Evolutionary conservation across 2,888 invertebrate species (phyloP).

Genomic region (Drosophila silvestris): DNA sequence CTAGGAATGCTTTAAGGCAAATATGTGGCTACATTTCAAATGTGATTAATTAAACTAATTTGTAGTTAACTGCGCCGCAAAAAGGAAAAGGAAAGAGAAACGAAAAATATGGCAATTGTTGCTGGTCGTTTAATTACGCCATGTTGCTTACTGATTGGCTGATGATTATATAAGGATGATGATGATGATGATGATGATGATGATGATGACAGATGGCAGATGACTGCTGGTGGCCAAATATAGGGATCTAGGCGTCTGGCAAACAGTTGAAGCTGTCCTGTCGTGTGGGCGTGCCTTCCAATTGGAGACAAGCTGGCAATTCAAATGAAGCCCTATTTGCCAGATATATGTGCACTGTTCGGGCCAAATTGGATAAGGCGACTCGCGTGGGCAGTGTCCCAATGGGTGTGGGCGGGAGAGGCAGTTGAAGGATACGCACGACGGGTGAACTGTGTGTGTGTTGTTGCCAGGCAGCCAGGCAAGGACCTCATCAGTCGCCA

Average conservation of each 20-base stretch:
- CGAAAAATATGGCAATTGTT: slow-evolving; percentile 1
- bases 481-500: slow-evolving; percentile 16
- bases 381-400: slow-evolving; percentile 56
- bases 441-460: slow-evolving; percentile 30
- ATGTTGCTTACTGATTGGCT: slow-evolving; percentile 73
- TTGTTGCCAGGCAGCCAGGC: slow-evolving; percentile 53
- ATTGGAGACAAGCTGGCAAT: slow-evolving; percentile 79
- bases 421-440: not conserved
- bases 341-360: slow-evolving; percentile 62
- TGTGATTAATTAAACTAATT: slow-evolving; percentile 23
- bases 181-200: slow-evolving; percentile 27
- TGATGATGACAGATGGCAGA: slow-evolving; percentile 15
- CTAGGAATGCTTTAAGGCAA: not conserved
- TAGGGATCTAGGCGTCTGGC: slow-evolving; percentile 22
- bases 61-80: slow-evolving; percentile 16
- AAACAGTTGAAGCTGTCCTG: not conserved
- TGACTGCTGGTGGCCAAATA: slow-evolving; percentile 13
- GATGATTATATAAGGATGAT: slow-evolving; percentile 27
- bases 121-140: slow-evolving; percentile 65
- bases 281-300: slow-evolving; percentile 40
- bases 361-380: slow-evolving; percentile 61
- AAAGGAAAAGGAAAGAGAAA: not conserved
- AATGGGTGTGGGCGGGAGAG: not conserved
- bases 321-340: slow-evolving; percentile 77
- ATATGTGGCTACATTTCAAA: not conserved